Conservation (phyloP, 2,888 invertebrate genomes). For the Epistrophe eligans region DNA sequence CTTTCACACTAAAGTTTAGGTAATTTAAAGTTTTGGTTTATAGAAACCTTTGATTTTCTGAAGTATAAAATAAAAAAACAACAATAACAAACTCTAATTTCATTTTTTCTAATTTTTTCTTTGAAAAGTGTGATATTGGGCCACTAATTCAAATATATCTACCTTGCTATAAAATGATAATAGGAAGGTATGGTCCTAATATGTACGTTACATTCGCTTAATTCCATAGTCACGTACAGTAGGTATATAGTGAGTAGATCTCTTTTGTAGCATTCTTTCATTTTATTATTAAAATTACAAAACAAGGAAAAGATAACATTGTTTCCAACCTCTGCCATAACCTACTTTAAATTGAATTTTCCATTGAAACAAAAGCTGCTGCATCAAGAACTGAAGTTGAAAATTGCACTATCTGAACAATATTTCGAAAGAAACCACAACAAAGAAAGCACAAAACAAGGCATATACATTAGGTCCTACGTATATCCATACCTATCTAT, state of each 20-base stretch:
- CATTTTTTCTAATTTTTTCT: too few species aligned
- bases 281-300: conserved; percentile 16
- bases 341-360: conserved; percentile 53
- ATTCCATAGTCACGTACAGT: conserved; percentile 2
- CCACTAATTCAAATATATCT: too few species aligned
- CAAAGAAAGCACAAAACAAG: conserved; percentile 47
- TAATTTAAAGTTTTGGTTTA: too few species aligned
- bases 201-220: not conserved
- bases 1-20: too few species aligned
- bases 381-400: conserved; percentile 24
- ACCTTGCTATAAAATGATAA: too few species aligned
- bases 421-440: conserved; percentile 33
- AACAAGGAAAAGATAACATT: conserved; percentile 16
- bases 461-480: not conserved
- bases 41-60: too few species aligned
- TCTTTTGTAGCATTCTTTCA: not conserved
- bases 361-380: conserved; percentile 24
- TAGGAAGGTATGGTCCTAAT: not conserved
- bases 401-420: conserved; percentile 28
- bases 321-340: conserved; percentile 39
- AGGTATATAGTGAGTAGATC: too few species aligned
- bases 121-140: too few species aligned
- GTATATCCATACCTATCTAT: not conserved
- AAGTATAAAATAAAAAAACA: too few species aligned
- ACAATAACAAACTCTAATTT: too few species aligned